Evolutionary conservation across 2,113 vertebrate species (phyloP).

Genomic region (Hyla sarda): DNA sequence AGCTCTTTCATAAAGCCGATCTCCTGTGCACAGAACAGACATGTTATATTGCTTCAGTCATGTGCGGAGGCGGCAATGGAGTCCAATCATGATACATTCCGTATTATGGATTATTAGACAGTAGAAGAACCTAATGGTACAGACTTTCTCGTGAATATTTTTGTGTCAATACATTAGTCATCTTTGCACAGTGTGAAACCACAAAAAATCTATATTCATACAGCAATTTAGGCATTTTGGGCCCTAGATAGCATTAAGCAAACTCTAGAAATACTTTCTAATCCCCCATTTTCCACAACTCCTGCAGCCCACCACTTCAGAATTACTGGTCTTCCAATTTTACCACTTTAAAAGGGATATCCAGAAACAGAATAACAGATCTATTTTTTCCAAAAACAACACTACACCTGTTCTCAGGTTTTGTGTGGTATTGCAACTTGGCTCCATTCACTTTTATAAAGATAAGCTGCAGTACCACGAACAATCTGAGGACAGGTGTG

Average conservation of each 20-base stretch:
- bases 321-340: too few species aligned
- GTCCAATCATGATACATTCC: background rate
- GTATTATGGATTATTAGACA: background rate
- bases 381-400: too few species aligned
- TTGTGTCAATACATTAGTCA: background rate
- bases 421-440: too few species aligned
- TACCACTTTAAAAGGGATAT: too few species aligned
- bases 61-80: background rate
- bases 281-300: background rate
- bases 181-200: background rate
- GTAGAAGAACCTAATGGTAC: background rate
- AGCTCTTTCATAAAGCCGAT: constrained; percentile 21
- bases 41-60: constrained; percentile 7
- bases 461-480: too few species aligned
- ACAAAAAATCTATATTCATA: background rate
- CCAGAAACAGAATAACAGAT: too few species aligned
- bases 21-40: background rate
- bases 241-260: background rate
- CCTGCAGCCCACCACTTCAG: background rate
- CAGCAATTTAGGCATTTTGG: background rate
- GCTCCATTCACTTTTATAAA: too few species aligned
- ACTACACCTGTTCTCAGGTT: too few species aligned
- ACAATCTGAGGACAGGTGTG: too few species aligned
- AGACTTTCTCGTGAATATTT: background rate
- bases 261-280: background rate